Evolutionary conservation across 2,888 invertebrate genomes (phyloP).

Genomic region (Panopea generosa): DNA sequence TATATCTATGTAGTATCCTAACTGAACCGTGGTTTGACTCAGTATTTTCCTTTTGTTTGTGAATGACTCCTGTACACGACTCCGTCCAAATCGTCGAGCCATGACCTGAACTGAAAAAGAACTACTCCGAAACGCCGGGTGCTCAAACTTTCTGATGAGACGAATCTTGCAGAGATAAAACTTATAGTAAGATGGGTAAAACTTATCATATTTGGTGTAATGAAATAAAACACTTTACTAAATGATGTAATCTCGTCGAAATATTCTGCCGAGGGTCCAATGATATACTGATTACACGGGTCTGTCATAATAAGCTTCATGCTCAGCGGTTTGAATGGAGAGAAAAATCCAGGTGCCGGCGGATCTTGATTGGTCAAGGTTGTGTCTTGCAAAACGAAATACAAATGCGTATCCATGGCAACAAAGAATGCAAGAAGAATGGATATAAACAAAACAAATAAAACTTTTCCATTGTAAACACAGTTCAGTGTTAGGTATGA

Average conservation of each 20-base stretch:
- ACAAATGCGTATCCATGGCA: slow-evolving; percentile 70
- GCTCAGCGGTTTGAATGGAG: slow-evolving; percentile 87
- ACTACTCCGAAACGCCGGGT: slow-evolving; percentile 91
- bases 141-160: slow-evolving; percentile 91
- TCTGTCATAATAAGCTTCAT: slow-evolving; percentile 94
- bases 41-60: slow-evolving; percentile 62
- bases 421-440: slow-evolving; percentile 58
- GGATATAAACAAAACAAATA: slow-evolving; percentile 40
- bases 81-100: slow-evolving; percentile 94
- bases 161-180: slow-evolving; percentile 90
- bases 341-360: slow-evolving; percentile 43
- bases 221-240: slow-evolving; percentile 86
- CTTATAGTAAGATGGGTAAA: slow-evolving; percentile 92
- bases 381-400: slow-evolving; percentile 61
- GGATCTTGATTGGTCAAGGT: slow-evolving; percentile 48
- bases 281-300: slow-evolving; percentile 93
- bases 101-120: slow-evolving; percentile 92
- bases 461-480: slow-evolving; percentile 45
- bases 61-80: slow-evolving; percentile 91
- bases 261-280: slow-evolving; percentile 91
- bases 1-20: slow-evolving; percentile 94
- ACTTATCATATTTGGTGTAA: slow-evolving; percentile 94
- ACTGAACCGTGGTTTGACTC: slow-evolving; percentile 88
- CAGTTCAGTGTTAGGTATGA: slow-evolving; percentile 46
- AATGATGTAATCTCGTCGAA: slow-evolving; percentile 89